These are phyloP conservation scores for Zaprionus obscuricornis DNA, from an alignment of 2,888 invertebrate species.

Conservation along the genomic window DNA sequence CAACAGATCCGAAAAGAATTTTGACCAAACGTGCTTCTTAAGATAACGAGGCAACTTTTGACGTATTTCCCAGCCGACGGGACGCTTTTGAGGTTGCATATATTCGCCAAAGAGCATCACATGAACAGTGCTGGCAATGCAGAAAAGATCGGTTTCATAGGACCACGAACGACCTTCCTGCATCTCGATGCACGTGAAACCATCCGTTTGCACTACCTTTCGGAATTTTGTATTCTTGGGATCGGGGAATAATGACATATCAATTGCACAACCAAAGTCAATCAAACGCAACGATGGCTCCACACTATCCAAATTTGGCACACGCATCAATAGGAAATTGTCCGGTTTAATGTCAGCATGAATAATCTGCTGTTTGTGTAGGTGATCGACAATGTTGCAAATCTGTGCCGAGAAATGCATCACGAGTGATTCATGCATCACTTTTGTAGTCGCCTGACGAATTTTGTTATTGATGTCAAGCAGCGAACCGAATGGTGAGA, in stretches of 20 bases:
- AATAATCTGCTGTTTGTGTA: conserved; percentile 94
- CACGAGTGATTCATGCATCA: conserved; percentile 89
- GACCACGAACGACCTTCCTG: conserved; percentile 95
- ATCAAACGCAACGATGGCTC: conserved; percentile 92
- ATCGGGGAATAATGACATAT: conserved; percentile 93
- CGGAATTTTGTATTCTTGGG: conserved; percentile 89
- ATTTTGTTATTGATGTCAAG: conserved; percentile 92
- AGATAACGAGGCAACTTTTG: conserved; percentile 90
- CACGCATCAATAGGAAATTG: conserved; percentile 92
- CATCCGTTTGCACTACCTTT: conserved; percentile 90
- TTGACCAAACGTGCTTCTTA: conserved; percentile 90
- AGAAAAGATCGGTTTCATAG: conserved; percentile 96
- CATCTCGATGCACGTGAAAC: conserved; percentile 96
- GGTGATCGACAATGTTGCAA: conserved; percentile 91
- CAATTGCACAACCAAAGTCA: conserved; percentile 97
- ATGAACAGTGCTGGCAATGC: conserved; percentile 94
- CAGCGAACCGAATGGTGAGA: conserved; percentile 92
- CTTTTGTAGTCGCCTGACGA: conserved; percentile 88
- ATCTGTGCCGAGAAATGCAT: conserved; percentile 93
- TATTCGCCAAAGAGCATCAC: conserved; percentile 95
- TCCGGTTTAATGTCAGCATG: conserved; percentile 99
- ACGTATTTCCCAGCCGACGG: conserved; percentile 88
- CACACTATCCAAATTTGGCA: conserved; percentile 86
- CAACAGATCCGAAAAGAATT: conserved; percentile 91
- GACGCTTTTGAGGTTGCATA: conserved; percentile 90